These are phyloP conservation scores for Conopomorpha cramerella DNA, from an alignment of 1,140 invertebrate species.

Conservation along the genomic window DNA sequence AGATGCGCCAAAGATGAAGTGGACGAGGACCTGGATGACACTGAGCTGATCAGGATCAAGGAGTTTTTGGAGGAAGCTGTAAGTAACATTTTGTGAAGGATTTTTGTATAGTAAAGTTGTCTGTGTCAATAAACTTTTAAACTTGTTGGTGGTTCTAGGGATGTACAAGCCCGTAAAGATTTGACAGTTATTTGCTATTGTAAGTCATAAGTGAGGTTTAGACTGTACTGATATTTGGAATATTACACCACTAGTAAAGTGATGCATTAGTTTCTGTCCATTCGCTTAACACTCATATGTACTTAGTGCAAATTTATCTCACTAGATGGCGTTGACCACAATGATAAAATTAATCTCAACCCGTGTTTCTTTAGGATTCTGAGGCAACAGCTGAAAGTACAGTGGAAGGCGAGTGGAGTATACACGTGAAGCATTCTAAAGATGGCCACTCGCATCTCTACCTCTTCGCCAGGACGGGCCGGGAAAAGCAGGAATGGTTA, in stretches of 20 bases:
- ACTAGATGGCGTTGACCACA: no score
- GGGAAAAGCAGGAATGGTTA: slow-evolving; percentile 54
- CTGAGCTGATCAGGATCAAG: slow-evolving; percentile 33
- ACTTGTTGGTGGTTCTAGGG: no score
- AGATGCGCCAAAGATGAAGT: slow-evolving; percentile 20
- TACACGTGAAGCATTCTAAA: slow-evolving; percentile 33
- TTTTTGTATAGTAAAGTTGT: not conserved
- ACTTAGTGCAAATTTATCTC: no score
- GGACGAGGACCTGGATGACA: slow-evolving; percentile 39
- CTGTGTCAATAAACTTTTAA: not conserved
- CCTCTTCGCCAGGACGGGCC: slow-evolving; percentile 45
- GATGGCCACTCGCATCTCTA: slow-evolving; percentile 40
- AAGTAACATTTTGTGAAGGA: slow-evolving; percentile 5
- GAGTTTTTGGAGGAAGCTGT: slow-evolving; percentile 45
- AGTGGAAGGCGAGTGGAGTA: slow-evolving; percentile 39
- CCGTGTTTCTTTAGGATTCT: no score
- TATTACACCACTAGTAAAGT: no score
- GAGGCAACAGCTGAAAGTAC: no score
- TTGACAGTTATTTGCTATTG: no score
- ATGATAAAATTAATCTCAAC: no score
- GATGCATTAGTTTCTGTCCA: no score
- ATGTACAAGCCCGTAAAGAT: not conserved
- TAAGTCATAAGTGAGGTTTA: no score
- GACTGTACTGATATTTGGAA: no score
- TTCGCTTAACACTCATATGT: no score